These are phyloP conservation scores for Lepilemur ruficaudatus DNA, from an alignment of 2,797 vertebrate genomes.

Conservation along the genomic window DNA sequence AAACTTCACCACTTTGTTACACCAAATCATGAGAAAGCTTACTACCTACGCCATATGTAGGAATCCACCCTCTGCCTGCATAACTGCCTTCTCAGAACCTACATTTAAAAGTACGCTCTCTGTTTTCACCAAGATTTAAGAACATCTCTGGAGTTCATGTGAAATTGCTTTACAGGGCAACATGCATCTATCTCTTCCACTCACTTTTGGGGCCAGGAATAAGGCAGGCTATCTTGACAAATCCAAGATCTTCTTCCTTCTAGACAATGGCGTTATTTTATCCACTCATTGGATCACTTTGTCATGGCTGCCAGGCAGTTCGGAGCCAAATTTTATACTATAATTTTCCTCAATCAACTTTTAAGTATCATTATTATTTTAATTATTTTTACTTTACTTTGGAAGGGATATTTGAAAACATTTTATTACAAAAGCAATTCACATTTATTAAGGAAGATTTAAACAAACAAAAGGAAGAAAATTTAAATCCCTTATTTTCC, in stretches of 20 bases:
- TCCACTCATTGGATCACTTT: not conserved
- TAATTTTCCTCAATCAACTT: not conserved
- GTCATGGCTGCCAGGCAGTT: not conserved
- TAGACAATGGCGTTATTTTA: not conserved
- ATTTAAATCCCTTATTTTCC: not conserved
- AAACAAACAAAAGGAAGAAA: not conserved
- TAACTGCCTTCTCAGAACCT: not conserved
- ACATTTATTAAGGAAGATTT: not conserved
- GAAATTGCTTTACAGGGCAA: not conserved
- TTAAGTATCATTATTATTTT: not conserved
- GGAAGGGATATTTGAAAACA: not conserved
- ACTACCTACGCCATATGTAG: not conserved
- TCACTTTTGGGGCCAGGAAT: not conserved
- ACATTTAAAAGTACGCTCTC: not conserved
- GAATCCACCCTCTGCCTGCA: not conserved
- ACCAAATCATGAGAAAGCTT: not conserved
- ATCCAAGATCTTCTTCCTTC: not conserved
- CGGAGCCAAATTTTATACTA: too few species aligned
- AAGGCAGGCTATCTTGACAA: not conserved
- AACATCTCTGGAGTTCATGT: not conserved
- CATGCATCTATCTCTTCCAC: not conserved
- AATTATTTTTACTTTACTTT: not conserved
- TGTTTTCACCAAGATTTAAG: not conserved
- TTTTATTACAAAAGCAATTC: not conserved
- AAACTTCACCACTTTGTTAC: not conserved